Base-by-base conservation (phyloP, 1,140 invertebrate species). In the Halotydeus destructor region DNA sequence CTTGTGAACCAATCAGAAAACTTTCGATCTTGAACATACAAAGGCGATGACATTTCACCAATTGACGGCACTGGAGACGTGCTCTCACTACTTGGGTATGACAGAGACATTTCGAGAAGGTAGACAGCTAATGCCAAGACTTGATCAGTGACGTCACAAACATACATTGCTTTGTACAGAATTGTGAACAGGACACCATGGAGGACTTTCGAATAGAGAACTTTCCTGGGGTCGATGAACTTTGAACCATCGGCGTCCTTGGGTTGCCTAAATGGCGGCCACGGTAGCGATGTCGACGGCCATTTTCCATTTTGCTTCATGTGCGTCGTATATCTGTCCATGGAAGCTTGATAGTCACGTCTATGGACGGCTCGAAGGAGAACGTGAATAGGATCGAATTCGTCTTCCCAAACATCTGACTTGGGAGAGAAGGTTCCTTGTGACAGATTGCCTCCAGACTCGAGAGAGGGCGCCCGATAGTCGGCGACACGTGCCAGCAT, bases 391-490 rank as follows among this genome's bases (percentile, higher is more conserved):
- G 89, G 89, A 65, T 96, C 84, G 58, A 86, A 97, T 50, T 86
- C 71, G 41, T 75, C 68, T 54, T 86, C 74, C 88, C 88, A 96
- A 19, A 94, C 77, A 19, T 69, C 63, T 25, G 77, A 49, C 59
- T 81, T 81, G 8, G 86, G 86, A 31, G 78, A 75, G 60, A 93
- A 96, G 63, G 85, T 78, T 11, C 88, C 88, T 59, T 96, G 86
- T 53, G 88, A 78, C 66, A 93, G 75, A 46, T 78, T 59, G 49
- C 75, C 78, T 54, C 72, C 73, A 1, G 71, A 67, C 55, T 82
- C 78, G 48, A 79, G 68, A 57, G 75, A 75, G 18, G 78, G 78
- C 12, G 74, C 74, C 51, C 69, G 69, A 53, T 78, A 83, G 50
- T 78, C 72, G 5, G 78, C 75, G 9, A 80, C 69, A 69, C 75